Evolutionary conservation across 92 coral and sea anemone species (phyloP).

Genomic region (Anthopleura xanthogrammica): DNA sequence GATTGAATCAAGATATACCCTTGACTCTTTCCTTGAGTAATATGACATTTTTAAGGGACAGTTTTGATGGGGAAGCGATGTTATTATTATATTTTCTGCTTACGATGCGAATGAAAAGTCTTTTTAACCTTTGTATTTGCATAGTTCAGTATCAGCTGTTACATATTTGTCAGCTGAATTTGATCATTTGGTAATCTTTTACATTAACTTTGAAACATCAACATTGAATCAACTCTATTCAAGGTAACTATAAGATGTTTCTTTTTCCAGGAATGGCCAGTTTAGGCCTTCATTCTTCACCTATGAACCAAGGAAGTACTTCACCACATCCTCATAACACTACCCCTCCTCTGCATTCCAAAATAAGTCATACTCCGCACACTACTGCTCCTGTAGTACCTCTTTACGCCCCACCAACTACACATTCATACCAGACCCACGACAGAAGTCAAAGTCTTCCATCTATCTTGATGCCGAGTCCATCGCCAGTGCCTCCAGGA

Average conservation of each 20-base stretch:
- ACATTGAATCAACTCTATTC: neutral
- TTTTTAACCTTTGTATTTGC: neutral
- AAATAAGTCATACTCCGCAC: neutral
- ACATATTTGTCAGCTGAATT: neutral
- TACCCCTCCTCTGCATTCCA: slow-evolving; percentile 11
- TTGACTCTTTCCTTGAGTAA: neutral
- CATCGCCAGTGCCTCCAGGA: slow-evolving; percentile 30
- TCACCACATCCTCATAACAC: neutral
- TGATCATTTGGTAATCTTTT: too few species aligned
- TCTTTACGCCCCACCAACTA: slow-evolving; percentile 13
- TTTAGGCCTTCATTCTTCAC: slow-evolving; percentile 21
- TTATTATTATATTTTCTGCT: neutral
- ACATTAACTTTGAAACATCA: neutral
- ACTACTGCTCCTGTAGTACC: slow-evolving; percentile 19
- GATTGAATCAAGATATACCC: neutral
- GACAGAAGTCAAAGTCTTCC: slow-evolving; percentile 19
- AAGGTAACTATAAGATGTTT: neutral
- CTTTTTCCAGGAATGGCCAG: slow-evolving; percentile 32
- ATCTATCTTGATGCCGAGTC: slow-evolving; percentile 26
- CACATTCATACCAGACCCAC: neutral
- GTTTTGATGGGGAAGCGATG: neutral
- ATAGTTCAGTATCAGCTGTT: neutral
- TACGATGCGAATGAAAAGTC: too few species aligned
- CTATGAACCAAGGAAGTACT: slow-evolving; percentile 11
- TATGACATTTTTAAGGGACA: neutral